Percentiles rank a stretch among this genome's conserved stretches.
Evolutionary conservation across 2,888 invertebrate genomes (phyloP).

Genomic region (Hemaris fuciformis): DNA sequence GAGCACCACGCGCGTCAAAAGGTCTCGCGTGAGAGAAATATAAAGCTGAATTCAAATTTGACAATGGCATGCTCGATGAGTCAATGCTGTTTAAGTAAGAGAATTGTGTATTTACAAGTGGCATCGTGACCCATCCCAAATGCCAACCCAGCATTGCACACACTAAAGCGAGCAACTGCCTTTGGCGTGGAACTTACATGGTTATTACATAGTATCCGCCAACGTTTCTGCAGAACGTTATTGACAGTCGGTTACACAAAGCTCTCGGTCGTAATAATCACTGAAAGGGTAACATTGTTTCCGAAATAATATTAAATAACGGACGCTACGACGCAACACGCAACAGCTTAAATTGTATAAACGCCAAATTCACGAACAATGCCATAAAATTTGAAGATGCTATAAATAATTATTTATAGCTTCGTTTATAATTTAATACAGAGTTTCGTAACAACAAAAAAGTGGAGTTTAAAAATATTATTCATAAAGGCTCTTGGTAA

Average conservation of each 20-base stretch:
- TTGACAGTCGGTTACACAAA: conserved; percentile 26
- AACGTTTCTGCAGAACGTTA: conserved; percentile 24
- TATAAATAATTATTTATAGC: not conserved
- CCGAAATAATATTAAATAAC: not conserved
- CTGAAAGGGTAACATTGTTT: not conserved
- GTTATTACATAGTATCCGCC: conserved; percentile 15
- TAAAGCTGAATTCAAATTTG: not conserved
- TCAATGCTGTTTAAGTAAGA: not conserved
- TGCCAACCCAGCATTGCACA: conserved; percentile 33
- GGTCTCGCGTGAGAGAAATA: not conserved
- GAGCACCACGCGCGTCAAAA: not conserved
- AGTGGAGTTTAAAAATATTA: not conserved
- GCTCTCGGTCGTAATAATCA: conserved; percentile 11
- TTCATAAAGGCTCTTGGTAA: not conserved
- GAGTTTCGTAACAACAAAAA: not conserved
- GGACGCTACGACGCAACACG: not conserved
- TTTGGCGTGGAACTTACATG: conserved; percentile 20
- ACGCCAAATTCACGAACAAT: not conserved
- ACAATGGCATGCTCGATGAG: not conserved
- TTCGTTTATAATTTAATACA: not conserved
- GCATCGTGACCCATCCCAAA: conserved; percentile 42
- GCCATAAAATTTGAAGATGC: conserved; percentile 1
- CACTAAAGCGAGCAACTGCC: conserved; percentile 18
- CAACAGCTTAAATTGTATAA: not conserved
- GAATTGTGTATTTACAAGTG: conserved; percentile 23